Evolutionary conservation across 1,140 invertebrate genomes (phyloP).

Genomic region (Brachionus manjavacas): DNA sequence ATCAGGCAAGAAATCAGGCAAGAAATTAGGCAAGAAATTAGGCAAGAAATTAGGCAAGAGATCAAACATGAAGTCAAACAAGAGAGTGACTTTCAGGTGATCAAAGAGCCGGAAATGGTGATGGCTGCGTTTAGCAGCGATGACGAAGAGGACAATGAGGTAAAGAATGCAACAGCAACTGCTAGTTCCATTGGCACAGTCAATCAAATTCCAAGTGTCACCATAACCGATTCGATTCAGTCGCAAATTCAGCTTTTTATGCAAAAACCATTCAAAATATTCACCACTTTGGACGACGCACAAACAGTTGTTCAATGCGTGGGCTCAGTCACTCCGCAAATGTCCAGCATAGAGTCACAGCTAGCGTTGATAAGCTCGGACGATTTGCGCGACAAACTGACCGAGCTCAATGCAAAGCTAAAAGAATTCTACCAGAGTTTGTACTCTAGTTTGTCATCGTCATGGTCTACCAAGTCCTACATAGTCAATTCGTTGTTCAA

Average conservation of each 20-base stretch:
- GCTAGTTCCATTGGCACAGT: neutral
- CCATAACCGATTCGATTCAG: neutral
- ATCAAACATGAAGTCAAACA: neutral
- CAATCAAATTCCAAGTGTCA: neutral
- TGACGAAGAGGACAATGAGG: slow-evolving; percentile 5
- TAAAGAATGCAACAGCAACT: neutral
- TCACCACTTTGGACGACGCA: neutral
- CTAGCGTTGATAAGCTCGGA: neutral
- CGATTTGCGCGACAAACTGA: slow-evolving; percentile 23
- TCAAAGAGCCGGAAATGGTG: neutral
- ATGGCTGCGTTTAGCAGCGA: slow-evolving; percentile 3
- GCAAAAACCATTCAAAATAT: slow-evolving; percentile 40
- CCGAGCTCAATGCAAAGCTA: slow-evolving; percentile 1
- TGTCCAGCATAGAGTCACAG: neutral
- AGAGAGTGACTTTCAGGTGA: neutral
- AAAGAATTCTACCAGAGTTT: slow-evolving; percentile 3
- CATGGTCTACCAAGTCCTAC: slow-evolving; percentile 3
- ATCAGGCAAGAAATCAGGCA: neutral
- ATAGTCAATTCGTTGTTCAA: slow-evolving; percentile 32
- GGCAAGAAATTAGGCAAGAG: too few species aligned
- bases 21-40: too few species aligned
- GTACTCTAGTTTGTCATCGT: slow-evolving; percentile 1
- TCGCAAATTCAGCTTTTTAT: slow-evolving; percentile 22
- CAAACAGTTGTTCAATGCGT: neutral
- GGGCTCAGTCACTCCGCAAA: neutral